A percentile compares a stretch with the other conserved stretches of the same genome.
phyloP scores from a whole-genome alignment of 1,140 invertebrate species.

The Harlomillsia oculata region DNA sequence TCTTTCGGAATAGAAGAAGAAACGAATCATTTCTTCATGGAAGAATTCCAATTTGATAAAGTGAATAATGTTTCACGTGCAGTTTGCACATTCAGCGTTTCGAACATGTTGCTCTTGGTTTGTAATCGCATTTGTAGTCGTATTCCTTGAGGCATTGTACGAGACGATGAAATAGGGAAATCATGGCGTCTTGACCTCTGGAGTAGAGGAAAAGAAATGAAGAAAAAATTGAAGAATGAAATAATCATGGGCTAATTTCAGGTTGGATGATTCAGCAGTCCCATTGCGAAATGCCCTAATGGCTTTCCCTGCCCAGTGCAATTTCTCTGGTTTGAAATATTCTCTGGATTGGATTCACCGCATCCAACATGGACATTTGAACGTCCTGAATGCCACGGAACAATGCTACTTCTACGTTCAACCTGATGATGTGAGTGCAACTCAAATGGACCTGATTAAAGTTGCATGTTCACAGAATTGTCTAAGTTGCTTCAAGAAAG shows the following conservation, averaged over 20 bases:
- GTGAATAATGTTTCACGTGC: too few species aligned
- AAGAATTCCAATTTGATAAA: too few species aligned
- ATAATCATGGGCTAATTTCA: conserved; percentile 15
- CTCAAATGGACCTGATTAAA: not conserved
- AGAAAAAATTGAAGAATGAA: conserved; percentile 17
- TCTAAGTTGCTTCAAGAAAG: too few species aligned
- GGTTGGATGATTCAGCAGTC: not conserved
- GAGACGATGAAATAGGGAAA: too few species aligned
- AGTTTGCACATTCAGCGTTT: too few species aligned
- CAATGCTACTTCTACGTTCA: conserved; percentile 27
- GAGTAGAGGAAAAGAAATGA: not conserved
- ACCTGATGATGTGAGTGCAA: not conserved
- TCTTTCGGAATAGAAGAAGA: too few species aligned
- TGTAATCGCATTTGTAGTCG: too few species aligned
- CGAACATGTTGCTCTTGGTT: too few species aligned
- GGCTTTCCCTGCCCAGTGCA: conserved; percentile 83
- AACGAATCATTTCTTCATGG: too few species aligned
- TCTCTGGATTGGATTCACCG: conserved; percentile 61
- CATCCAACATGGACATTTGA: conserved; percentile 53
- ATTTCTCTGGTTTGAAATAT: conserved; percentile 87
- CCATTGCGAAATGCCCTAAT: conserved; percentile 55
- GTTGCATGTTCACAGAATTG: not conserved
- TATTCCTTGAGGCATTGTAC: too few species aligned
- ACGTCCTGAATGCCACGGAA: conserved; percentile 20
- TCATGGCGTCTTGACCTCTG: too few species aligned